phyloP scores from a whole-genome alignment of 2,888 invertebrate species.

The Hirtodrosophila duncani region DNA sequence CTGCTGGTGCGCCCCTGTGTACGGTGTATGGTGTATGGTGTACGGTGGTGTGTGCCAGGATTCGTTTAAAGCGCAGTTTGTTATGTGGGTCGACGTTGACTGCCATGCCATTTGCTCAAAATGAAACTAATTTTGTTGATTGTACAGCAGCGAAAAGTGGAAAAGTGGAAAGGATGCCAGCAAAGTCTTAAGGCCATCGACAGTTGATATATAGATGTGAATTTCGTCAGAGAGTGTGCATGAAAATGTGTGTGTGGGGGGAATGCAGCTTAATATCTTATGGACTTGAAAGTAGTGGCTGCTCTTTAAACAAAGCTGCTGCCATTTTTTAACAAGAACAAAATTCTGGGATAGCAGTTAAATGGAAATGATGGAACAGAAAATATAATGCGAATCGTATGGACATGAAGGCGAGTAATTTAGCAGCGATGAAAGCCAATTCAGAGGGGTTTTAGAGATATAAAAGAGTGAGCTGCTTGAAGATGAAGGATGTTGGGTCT shows the following conservation, averaged over 20 bases:
- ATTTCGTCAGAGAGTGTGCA: conserved; percentile 8
- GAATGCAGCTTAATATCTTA: conserved; percentile 21
- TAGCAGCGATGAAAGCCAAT: conserved; percentile 9
- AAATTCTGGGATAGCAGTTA: neutral
- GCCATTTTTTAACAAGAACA: too few relatives aligned
- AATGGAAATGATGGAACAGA: neutral
- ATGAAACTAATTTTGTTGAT: conserved; percentile 67
- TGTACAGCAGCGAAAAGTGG: conserved; percentile 29
- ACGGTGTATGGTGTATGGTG: too few relatives aligned
- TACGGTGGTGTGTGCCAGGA: conserved; percentile 11
- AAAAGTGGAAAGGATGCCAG: conserved; percentile 13
- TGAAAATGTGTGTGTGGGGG: neutral
- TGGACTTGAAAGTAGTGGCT: conserved; percentile 12
- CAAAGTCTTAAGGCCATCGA: conserved; percentile 50
- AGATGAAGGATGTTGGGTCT: too few relatives aligned
- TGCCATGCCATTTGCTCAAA: conserved; percentile 49
- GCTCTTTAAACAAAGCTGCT: conserved; percentile 11
- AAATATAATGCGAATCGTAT: neutral
- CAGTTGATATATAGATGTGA: conserved; percentile 56
- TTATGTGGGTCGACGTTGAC: conserved; percentile 46
- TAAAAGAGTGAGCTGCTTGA: too few relatives aligned
- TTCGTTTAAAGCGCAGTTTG: conserved; percentile 48
- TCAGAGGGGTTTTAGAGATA: too few relatives aligned
- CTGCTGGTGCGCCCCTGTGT: too few relatives aligned
- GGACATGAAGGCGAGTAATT: too few relatives aligned